These are phyloP conservation scores for Hirundichthys speculiger DNA, from an alignment of 2,113 vertebrate genomes.

Conservation along the genomic window DNA sequence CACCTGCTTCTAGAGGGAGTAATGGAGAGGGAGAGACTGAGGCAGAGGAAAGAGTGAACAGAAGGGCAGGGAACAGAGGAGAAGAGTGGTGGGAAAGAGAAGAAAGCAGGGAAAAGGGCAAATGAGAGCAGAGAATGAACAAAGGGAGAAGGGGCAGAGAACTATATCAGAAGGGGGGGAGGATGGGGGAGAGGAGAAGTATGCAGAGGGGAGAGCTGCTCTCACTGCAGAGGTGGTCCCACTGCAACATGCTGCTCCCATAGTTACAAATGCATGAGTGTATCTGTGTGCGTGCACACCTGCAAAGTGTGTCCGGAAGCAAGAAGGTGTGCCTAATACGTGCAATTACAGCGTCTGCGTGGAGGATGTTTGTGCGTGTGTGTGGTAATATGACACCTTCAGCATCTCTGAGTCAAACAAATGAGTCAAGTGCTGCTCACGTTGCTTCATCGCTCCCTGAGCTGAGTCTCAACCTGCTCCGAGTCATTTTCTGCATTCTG, in stretches of 20 bases:
- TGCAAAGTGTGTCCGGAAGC: constrained; percentile 15
- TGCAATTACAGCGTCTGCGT: constrained; percentile 35
- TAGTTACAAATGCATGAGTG: constrained; percentile 42
- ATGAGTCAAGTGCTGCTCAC: constrained; percentile 47
- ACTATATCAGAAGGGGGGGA: constrained; percentile 18
- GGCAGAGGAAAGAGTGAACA: constrained; percentile 20
- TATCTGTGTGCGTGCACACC: constrained; percentile 12
- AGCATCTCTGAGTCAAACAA: constrained; percentile 58
- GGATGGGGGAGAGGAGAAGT: constrained; percentile 19
- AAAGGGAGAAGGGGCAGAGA: constrained; percentile 33
- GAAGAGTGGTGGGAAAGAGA: constrained; percentile 17
- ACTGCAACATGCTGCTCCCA: constrained; percentile 69
- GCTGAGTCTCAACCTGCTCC: constrained; percentile 67
- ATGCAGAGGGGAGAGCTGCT: constrained; percentile 50
- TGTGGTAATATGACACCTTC: constrained; percentile 47
- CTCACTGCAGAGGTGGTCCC: constrained; percentile 75
- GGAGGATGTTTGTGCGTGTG: constrained; percentile 10
- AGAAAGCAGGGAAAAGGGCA: constrained; percentile 19
- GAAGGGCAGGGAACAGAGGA: constrained; percentile 1
- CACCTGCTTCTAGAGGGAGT: constrained; percentile 76
- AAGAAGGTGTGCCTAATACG: constrained; percentile 54
- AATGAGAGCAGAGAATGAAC: constrained; percentile 17
- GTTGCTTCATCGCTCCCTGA: constrained; percentile 50
- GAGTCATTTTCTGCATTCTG: constrained; percentile 63
- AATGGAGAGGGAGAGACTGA: constrained; percentile 46